A percentile compares a stretch with the other conserved stretches of the same genome.
These are phyloP conservation scores for Osmerus eperlanus DNA, from an alignment of 2,113 vertebrate genomes.

Conservation along the genomic window DNA sequence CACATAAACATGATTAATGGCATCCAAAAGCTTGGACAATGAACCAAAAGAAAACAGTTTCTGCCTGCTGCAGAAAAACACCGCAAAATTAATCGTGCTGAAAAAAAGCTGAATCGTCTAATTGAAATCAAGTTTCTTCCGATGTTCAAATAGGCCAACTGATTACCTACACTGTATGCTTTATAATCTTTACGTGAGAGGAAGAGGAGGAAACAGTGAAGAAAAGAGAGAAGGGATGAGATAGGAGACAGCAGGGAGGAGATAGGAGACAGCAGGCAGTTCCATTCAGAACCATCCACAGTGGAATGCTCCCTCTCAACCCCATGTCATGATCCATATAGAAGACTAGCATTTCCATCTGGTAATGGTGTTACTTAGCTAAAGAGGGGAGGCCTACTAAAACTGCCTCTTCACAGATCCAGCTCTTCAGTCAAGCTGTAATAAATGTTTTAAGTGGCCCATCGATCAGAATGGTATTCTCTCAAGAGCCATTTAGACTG, in stretches of 20 bases:
- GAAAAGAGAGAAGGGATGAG: no score
- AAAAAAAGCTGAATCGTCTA: neutral
- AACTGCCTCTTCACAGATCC: neutral
- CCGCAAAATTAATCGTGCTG: constrained; percentile 1
- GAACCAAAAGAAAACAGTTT: constrained; percentile 14
- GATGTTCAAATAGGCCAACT: neutral
- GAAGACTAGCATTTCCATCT: neutral
- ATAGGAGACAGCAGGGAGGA: no score
- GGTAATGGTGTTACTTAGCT: neutral
- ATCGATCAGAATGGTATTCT: neutral
- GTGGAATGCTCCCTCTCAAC: neutral
- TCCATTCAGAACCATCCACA: no score
- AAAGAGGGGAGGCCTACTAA: neutral
- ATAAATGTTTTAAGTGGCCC: constrained; percentile 3
- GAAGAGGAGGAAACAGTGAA: neutral
- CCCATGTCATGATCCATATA: neutral
- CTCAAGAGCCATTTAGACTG: neutral
- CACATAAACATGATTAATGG: constrained; percentile 16
- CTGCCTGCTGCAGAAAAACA: constrained; percentile 10
- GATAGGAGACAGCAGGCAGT: no score
- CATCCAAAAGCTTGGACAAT: constrained; percentile 7
- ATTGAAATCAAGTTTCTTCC: neutral
- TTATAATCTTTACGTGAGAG: neutral
- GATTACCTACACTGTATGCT: neutral
- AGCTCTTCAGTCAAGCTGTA: neutral